Conservation (phyloP, 2,113 vertebrate species). For the Galemys pyrenaicus region DNA sequence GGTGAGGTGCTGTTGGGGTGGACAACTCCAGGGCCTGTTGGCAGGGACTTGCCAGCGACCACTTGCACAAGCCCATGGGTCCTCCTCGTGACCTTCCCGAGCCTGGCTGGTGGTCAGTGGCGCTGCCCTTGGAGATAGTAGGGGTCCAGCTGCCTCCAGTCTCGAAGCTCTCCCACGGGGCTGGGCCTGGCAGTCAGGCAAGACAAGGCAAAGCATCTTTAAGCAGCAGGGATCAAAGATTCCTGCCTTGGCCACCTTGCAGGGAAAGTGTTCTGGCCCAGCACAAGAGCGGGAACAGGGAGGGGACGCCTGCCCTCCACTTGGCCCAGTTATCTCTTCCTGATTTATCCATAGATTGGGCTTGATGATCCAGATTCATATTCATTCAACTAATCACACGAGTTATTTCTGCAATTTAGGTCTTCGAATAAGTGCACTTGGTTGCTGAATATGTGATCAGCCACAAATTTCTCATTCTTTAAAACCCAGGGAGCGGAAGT, state of each 20-base stretch:
- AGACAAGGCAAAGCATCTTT: not conserved
- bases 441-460: constrained; percentile 80
- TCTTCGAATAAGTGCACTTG: constrained; percentile 75
- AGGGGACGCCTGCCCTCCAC: not conserved
- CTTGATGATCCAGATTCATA: constrained; percentile 73
- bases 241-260: not conserved
- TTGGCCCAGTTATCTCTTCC: constrained; percentile 23
- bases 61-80: not conserved
- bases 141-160: not conserved
- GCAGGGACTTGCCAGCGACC: not conserved
- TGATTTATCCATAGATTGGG: constrained; percentile 64
- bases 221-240: not conserved
- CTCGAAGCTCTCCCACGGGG: not conserved
- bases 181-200: not conserved
- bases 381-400: constrained; percentile 76
- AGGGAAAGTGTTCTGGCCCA: not conserved
- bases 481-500: constrained; percentile 72
- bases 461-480: constrained; percentile 79
- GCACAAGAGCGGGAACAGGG: not conserved
- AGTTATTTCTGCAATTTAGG: constrained; percentile 81
- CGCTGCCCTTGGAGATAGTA: not conserved
- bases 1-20: not conserved
- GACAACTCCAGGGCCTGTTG: not conserved
- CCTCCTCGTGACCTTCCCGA: not conserved
- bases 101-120: not conserved